Conservation (phyloP, 2,888 invertebrate species). For the Malthinus seriepunctatus region DNA sequence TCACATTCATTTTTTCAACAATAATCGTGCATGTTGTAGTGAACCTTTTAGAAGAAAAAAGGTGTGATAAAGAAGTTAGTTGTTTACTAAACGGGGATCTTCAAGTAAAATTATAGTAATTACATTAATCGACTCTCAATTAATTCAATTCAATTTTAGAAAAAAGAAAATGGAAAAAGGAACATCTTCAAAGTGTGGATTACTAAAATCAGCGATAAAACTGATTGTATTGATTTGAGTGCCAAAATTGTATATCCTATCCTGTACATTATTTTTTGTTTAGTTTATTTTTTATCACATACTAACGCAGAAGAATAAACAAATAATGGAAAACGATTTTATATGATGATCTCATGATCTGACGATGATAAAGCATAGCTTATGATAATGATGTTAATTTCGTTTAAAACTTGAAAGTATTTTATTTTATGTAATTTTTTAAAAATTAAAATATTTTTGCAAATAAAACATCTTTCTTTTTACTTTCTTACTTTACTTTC, state of each 20-base stretch:
- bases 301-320: background rate
- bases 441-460: no score
- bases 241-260: conserved; percentile 8
- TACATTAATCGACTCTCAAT: background rate
- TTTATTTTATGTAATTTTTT: no score
- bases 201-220: background rate
- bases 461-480: no score
- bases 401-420: no score
- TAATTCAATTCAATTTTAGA: background rate
- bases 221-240: background rate
- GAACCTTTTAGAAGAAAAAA: background rate
- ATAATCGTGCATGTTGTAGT: conserved; percentile 4
- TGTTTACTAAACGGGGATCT: conserved; percentile 1
- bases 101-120: background rate
- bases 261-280: conserved; percentile 3
- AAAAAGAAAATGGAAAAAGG: background rate
- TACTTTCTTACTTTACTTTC: no score
- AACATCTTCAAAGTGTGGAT: background rate
- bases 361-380: no score
- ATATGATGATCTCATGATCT: no score
- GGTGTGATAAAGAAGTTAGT: background rate
- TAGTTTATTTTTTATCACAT: conserved; percentile 7
- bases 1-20: conserved; percentile 8
- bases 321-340: background rate
- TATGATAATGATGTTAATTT: no score